Evolutionary conservation across 1,140 invertebrate species (phyloP).

Genomic region (Diabrotica undecimpunctata): DNA sequence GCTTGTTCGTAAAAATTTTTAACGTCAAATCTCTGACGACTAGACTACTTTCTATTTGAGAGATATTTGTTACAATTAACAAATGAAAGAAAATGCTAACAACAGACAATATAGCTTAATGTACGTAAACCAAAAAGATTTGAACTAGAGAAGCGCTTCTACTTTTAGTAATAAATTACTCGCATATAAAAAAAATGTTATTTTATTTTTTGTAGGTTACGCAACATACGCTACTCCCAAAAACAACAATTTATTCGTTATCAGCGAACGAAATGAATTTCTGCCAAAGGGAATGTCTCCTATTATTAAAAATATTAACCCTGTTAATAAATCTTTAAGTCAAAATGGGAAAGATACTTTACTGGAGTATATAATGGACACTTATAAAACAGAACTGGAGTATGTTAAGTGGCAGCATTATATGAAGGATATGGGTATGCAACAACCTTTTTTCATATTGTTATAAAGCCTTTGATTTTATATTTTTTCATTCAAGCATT

Average conservation of each 20-base stretch:
- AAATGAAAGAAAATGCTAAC: no score
- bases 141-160: no score
- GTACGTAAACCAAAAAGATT: no score
- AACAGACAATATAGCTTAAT: no score
- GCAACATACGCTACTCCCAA: slow-evolving; percentile 28
- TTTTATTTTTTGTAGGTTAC: slow-evolving; percentile 26
- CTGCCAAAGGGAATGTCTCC: slow-evolving; percentile 49
- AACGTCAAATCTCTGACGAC: no score
- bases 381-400: slow-evolving; percentile 39
- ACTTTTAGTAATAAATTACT: no score
- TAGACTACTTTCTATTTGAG: no score
- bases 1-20: no score
- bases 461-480: neutral
- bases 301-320: slow-evolving; percentile 33
- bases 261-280: slow-evolving; percentile 40
- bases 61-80: no score
- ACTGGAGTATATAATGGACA: slow-evolving; percentile 35
- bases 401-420: slow-evolving; percentile 45
- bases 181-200: no score
- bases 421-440: slow-evolving; percentile 35
- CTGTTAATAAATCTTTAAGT: slow-evolving; percentile 35
- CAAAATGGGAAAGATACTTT: slow-evolving; percentile 36
- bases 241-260: slow-evolving; percentile 28
- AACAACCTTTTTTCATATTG: neutral
- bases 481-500: neutral